Evolutionary conservation across 2,888 invertebrate genomes (phyloP).

Genomic region (Eilema griseolum): DNA sequence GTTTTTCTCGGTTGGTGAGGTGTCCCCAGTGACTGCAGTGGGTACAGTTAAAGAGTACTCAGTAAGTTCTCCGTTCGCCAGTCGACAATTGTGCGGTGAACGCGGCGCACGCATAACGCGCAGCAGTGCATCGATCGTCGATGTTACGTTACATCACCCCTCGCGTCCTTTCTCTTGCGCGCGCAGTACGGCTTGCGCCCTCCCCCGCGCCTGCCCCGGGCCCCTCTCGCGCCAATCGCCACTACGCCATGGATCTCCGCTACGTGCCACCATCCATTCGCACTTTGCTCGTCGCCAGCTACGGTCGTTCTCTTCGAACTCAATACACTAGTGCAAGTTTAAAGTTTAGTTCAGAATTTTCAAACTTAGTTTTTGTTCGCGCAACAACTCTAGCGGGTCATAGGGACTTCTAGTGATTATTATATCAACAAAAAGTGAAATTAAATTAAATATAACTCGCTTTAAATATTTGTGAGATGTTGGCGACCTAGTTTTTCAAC

Average conservation of each 20-base stretch:
- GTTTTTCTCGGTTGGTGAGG: background rate
- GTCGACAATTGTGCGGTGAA: constrained; percentile 17
- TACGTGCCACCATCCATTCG: constrained; percentile 82
- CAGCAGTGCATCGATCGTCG: constrained; percentile 85
- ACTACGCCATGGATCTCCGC: constrained; percentile 71
- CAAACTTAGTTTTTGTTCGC: constrained; percentile 59
- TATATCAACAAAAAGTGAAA: constrained; percentile 62
- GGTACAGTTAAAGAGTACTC: background rate
- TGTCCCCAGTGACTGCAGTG: background rate
- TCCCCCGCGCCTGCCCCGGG: constrained; percentile 51
- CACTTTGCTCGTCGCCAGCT: constrained; percentile 73
- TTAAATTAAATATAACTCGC: constrained; percentile 42
- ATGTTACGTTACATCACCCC: constrained; percentile 86
- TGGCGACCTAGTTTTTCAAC: constrained; percentile 78
- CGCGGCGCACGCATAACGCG: constrained; percentile 43
- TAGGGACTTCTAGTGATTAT: constrained; percentile 61
- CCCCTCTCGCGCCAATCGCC: constrained; percentile 68
- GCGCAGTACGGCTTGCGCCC: constrained; percentile 73
- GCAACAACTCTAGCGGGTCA: constrained; percentile 46
- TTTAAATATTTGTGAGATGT: constrained; percentile 65
- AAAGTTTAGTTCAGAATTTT: constrained; percentile 65
- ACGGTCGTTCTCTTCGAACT: constrained; percentile 66
- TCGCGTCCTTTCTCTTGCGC: constrained; percentile 84
- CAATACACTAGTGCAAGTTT: constrained; percentile 67
- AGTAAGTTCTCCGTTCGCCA: constrained; percentile 8